These are phyloP conservation scores for Aphidius gifuensis DNA, from an alignment of 1,140 invertebrate genomes.

Conservation along the genomic window DNA sequence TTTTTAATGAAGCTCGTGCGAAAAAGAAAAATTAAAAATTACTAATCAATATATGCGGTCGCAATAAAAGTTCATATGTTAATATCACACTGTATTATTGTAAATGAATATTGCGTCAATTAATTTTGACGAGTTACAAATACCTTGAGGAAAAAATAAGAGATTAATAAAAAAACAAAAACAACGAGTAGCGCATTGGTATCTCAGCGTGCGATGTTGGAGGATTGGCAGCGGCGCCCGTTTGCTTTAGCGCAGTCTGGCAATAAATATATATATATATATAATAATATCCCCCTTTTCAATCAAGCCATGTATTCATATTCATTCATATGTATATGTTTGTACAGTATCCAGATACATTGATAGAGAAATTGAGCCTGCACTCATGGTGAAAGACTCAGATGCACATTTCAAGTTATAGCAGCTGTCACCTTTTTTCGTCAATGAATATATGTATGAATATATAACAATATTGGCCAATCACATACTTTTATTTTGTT, in stretches of 20 bases:
- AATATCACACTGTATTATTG: background rate
- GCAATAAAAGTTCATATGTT: too few species aligned
- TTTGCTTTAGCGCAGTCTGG: constrained; percentile 37
- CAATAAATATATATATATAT: too few species aligned
- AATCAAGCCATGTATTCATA: too few species aligned
- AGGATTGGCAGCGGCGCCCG: constrained; percentile 13
- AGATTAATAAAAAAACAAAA: background rate
- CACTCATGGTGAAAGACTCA: background rate
- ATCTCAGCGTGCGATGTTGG: constrained; percentile 3
- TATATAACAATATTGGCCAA: too few species aligned
- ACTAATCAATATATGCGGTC: too few species aligned
- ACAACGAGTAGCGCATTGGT: background rate
- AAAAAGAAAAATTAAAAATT: too few species aligned
- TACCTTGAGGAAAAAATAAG: background rate
- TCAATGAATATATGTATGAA: too few species aligned
- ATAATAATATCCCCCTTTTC: constrained; percentile 6
- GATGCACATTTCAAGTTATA: background rate
- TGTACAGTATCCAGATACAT: too few species aligned
- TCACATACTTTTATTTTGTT: too few species aligned
- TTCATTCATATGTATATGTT: too few species aligned
- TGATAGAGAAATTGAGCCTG: too few species aligned
- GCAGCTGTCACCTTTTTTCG: constrained; percentile 4
- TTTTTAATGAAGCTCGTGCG: too few species aligned
- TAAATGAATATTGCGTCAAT: background rate
- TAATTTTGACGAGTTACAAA: background rate